A percentile compares a stretch with the other conserved stretches of the same genome.
Evolutionary conservation across 2,113 vertebrate species (phyloP).

Genomic region (Pterocles burchelli): DNA sequence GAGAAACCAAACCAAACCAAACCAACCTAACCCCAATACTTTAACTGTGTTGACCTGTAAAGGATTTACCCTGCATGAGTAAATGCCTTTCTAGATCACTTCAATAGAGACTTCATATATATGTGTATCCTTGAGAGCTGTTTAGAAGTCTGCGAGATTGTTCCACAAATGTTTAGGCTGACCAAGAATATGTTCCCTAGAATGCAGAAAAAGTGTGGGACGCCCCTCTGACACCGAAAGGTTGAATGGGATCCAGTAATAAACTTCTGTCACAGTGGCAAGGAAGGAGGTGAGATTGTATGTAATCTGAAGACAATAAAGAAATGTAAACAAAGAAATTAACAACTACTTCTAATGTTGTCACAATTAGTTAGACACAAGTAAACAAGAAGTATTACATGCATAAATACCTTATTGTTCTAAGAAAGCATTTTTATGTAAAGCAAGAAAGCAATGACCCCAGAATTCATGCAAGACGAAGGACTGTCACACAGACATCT

Average conservation of each 20-base stretch:
- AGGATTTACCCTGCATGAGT: neutral
- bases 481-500: neutral
- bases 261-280: neutral
- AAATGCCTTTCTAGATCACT: neutral
- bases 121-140: neutral
- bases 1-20: neutral
- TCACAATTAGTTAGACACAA: neutral
- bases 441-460: neutral
- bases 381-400: neutral
- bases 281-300: neutral
- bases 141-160: neutral
- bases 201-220: accelerated
- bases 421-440: neutral
- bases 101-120: neutral
- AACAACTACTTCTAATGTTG: neutral
- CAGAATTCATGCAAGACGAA: neutral
- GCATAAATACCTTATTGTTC: neutral
- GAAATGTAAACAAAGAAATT: neutral
- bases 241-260: neutral
- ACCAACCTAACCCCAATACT: neutral
- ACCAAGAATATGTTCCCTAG: neutral
- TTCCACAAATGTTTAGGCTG: neutral
- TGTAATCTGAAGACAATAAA: neutral
- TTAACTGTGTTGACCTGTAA: neutral
- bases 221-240: accelerated